A percentile compares a stretch with the other conserved stretches of the same genome.
phyloP scores from a whole-genome alignment of 1,140 invertebrate species.

The Drosophila punjabiensis region DNA sequence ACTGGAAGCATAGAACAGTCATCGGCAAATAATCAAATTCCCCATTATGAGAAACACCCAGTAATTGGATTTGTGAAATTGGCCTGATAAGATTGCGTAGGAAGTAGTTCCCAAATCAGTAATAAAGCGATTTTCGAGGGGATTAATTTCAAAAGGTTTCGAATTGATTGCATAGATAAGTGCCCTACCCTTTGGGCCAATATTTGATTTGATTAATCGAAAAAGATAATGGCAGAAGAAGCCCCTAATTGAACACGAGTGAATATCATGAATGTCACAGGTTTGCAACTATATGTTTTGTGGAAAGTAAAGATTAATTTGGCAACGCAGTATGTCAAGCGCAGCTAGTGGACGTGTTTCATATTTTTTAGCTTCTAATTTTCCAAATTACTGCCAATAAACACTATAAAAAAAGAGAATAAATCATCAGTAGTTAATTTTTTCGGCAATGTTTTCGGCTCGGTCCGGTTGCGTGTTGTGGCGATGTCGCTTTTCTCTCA shows the following conservation, averaged over 20 bases:
- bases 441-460: conserved; percentile 60
- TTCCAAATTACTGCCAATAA: conserved; percentile 27
- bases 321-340: too few species aligned
- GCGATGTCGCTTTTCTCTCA: conserved; percentile 60
- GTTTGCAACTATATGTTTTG: conserved; percentile 21
- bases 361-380: too few species aligned
- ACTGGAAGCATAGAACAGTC: conserved; percentile 1
- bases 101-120: conserved; percentile 11
- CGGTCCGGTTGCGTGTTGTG: conserved; percentile 65
- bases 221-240: conserved; percentile 10
- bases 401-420: conserved; percentile 41
- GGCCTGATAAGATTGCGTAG: conserved; percentile 26
- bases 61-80: conserved; percentile 37
- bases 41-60: conserved; percentile 2
- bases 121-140: conserved; percentile 26
- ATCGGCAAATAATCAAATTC: conserved; percentile 1
- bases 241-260: conserved; percentile 32
- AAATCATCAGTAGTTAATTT: conserved; percentile 24
- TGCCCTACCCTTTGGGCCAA: conserved; percentile 8
- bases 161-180: conserved; percentile 29
- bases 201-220: conserved; percentile 17
- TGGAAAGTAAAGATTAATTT: too few species aligned
- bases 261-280: conserved; percentile 33
- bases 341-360: too few species aligned
- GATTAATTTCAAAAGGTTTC: conserved; percentile 15